Evolutionary conservation across 1,140 invertebrate genomes (phyloP), one percentile per base, ranked within the genome.

Genomic region (Mizuhopecten yessoensis): DNA sequence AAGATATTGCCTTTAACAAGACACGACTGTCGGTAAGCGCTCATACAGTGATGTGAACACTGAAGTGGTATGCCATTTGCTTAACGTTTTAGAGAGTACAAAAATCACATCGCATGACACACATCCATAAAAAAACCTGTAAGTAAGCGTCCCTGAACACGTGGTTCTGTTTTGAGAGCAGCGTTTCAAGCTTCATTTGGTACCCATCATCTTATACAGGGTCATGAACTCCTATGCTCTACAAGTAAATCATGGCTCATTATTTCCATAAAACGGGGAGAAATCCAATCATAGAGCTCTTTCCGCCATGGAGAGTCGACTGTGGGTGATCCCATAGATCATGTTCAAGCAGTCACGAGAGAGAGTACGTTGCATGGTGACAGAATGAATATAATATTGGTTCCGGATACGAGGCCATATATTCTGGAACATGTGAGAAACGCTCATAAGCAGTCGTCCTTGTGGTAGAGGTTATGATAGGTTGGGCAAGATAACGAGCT

Each of bases 151-250:
- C 57, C 15, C 57, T 17, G 57, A n/a, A 75, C 57, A 75, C 57
- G n/a, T 75, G 57, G 57, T 75, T 75, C 57, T n/a, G 57, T 75
- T 75, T 75, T 75, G 57, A 75, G n/a, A 29, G 57, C n/a, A 75
- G 57, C 57, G 0, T 75, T 75, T 75, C n/a, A 75, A 29, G 57
- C 57, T n/a, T 75, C 57, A 75, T 75, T 75, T 75, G 57, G 57
- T 75, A 75, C 9, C 57, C 57, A 75, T 75, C 57, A 75, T 75
- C 23, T 75, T 75, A 17, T n/a, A 75, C 57, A 29, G 57, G 57
- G 57, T 75, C 57, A n/a, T 29, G 57, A 75, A 75, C 57, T 23
- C 57, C 29, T 75, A 75, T 75, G 29, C 57, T 75, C n/a, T n/a
- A 23, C n/a, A 29, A 75, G 57, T 75, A 75, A 75, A 75, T 75